Base-by-base conservation (phyloP, 2,797 vertebrate species). In the Petrocephalus schoutedeni region DNA sequence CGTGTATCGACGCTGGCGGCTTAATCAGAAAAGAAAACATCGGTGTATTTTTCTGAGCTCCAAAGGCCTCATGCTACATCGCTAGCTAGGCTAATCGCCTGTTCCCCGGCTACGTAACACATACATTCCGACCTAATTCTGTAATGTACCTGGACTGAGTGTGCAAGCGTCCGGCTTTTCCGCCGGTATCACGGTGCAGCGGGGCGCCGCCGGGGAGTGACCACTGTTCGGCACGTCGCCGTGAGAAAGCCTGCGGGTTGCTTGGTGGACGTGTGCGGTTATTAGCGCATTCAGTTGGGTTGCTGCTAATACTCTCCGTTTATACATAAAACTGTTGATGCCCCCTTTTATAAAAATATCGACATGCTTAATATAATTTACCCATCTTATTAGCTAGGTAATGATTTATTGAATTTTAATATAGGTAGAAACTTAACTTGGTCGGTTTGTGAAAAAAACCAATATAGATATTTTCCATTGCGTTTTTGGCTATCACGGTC, bases 51-150 rank as follows among this genome's bases (percentile, higher is more conserved):
- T 36, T 86, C 6, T 59, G 36, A 86, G 32, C 85, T 86, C 28
- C 59, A 32, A 88, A 88, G 87, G 87, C 87, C 87, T 57, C 19
- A 45, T 56, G 21, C 57, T 45, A 57, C 51, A 54, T 90, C 64
- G 87, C 88, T 91, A 61, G 89, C 87, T 64, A 71, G 90, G 91
- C 92, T 95, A 95, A 94, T 94, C 95, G 93, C 89, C 41, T 21
- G 49, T 54, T 53, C 16, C 6, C 36, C 10, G 41, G 49, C 83
- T 88, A 88, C 88, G 92, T 92, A 93, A 90, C 93, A 91, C 92
- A 91, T 71, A 57, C 85, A 88, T 87, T 94, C 91, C 94, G 94
- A 95, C 94, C 95, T 94, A 92, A 93, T 96, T 95, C 94, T 93
- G 90, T 95, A 94, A 95, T 95, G 95, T 94, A 91, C 90, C 93